Evolutionary conservation across 2,113 vertebrate genomes (phyloP).

Genomic region (Lampris megalopsis): DNA sequence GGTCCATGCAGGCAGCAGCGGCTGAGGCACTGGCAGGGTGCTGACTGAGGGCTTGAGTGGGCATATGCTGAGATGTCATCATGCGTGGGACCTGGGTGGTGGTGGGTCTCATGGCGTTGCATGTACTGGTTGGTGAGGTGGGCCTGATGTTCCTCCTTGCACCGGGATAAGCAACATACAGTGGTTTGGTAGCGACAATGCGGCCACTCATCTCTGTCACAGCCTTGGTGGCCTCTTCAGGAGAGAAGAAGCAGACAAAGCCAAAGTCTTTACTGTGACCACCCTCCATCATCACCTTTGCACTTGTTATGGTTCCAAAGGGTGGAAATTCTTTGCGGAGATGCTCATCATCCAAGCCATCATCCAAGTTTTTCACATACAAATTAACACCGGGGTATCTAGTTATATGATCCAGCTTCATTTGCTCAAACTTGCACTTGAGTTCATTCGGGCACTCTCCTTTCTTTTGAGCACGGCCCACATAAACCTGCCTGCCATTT

Average conservation of each 20-base stretch:
- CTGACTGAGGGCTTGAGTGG: too few species aligned
- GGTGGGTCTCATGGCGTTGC: constrained; percentile 93
- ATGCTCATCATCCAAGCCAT: constrained; percentile 91
- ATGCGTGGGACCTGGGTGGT: too few species aligned
- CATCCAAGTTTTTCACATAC: constrained; percentile 93
- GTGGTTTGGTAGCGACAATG: not conserved
- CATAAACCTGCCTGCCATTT: too few species aligned
- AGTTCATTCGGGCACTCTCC: constrained; percentile 85
- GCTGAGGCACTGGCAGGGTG: constrained; percentile 86
- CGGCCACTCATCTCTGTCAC: too few species aligned
- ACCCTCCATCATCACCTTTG: constrained; percentile 96
- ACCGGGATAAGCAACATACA: constrained; percentile 92
- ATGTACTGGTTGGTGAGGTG: constrained; percentile 88
- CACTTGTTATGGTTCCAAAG: constrained; percentile 82
- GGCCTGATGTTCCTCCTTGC: constrained; percentile 86
- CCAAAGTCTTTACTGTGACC: constrained; percentile 94
- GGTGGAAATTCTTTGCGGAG: constrained; percentile 88
- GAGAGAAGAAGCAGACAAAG: constrained; percentile 93
- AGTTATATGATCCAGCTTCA: constrained; percentile 57
- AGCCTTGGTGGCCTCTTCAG: constrained; percentile 85
- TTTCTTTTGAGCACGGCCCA: too few species aligned
- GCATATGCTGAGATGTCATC: too few species aligned
- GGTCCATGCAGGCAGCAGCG: constrained; percentile 68
- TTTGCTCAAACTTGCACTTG: constrained; percentile 93
- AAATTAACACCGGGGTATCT: constrained; percentile 87